Percentiles rank a stretch among this genome's conserved stretches.
phyloP scores from a whole-genome alignment of 2,113 vertebrate genomes.

The Leptosomus discolor region DNA sequence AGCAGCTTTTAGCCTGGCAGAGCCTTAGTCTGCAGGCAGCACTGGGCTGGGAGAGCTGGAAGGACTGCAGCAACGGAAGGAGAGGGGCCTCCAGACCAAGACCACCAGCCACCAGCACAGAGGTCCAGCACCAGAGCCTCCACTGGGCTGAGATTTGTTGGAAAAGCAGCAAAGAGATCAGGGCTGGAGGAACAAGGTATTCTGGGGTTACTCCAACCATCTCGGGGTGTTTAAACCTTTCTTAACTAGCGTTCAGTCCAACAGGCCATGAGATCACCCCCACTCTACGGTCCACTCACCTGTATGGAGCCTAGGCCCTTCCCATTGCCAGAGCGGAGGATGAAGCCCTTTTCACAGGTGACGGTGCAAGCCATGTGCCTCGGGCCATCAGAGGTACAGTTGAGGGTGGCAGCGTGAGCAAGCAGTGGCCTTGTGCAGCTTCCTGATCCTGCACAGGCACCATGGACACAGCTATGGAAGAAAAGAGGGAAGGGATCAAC shows the following conservation, averaged over 20 bases:
- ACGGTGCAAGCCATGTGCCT: constrained; percentile 73
- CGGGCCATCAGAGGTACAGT: constrained; percentile 66
- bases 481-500: not conserved
- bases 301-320: constrained; percentile 65
- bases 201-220: not conserved
- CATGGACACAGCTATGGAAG: constrained; percentile 37
- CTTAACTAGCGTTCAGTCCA: not conserved
- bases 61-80: not conserved
- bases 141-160: not conserved
- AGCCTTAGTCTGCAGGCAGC: not conserved
- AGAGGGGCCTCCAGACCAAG: not conserved
- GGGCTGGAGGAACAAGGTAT: not conserved
- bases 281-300: constrained; percentile 68
- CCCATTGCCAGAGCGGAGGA: constrained; percentile 69
- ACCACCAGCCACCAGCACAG: not conserved
- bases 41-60: not conserved
- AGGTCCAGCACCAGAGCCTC: not conserved
- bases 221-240: not conserved
- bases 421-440: constrained; percentile 73
- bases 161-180: not conserved
- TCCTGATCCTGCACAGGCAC: not conserved
- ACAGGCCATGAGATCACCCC: rapidly evolving
- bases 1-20: not conserved
- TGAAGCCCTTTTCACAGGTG: constrained; percentile 80
- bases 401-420: constrained; percentile 72